Conservation (phyloP, 2,113 vertebrate species). For the Rhipidura dahli region DNA sequence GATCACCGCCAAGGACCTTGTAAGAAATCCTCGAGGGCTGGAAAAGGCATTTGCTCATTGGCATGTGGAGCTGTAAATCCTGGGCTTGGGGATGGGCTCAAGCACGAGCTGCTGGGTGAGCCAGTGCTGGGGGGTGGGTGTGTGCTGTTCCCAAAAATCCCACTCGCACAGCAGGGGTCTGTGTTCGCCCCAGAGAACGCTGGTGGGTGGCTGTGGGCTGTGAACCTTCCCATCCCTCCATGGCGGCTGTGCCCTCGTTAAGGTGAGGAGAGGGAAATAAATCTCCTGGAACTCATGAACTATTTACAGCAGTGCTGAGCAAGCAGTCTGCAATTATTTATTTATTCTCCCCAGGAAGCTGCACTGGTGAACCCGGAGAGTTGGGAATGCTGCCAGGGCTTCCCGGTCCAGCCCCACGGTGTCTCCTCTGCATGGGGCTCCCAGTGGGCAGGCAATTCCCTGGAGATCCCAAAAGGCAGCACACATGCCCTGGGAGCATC, state of each 20-base stretch:
- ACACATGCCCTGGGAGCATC: neutral
- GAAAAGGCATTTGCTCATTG: neutral
- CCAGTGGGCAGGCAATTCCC: neutral
- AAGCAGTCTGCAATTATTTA: neutral
- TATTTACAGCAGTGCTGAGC: constrained; percentile 19
- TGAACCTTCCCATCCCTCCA: neutral
- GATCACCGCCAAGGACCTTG: neutral
- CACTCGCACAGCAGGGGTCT: neutral
- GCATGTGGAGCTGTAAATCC: neutral
- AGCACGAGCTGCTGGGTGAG: neutral
- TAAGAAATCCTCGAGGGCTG: neutral
- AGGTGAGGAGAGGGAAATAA: neutral
- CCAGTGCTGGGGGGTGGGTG: accelerated
- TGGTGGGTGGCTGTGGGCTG: neutral
- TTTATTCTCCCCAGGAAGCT: constrained; percentile 4
- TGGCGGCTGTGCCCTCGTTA: neutral
- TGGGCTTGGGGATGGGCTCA: accelerated
- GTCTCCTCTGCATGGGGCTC: neutral
- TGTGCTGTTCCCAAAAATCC: neutral
- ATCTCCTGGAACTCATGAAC: constrained; percentile 23
- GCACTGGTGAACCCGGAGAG: neutral
- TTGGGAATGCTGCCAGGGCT: neutral
- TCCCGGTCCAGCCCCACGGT: accelerated
- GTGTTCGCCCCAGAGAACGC: accelerated
- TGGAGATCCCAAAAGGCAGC: neutral